Percentiles rank a stretch among this genome's conserved stretches.
Evolutionary conservation across 2,888 invertebrate genomes (phyloP).

Genomic region (Galeopsomyia nigrocyanea): DNA sequence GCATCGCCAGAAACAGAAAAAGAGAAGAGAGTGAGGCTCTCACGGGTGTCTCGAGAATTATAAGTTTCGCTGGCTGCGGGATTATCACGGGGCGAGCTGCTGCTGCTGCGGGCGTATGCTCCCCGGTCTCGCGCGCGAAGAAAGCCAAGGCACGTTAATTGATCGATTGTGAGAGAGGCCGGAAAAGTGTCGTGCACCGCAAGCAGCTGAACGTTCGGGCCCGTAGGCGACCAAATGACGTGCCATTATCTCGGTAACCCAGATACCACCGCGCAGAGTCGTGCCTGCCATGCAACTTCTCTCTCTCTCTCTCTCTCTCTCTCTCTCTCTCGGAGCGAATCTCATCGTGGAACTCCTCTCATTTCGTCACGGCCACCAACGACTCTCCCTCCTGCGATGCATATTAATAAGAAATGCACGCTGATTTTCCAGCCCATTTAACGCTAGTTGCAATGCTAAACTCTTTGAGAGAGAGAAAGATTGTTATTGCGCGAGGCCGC

Average conservation of each 20-base stretch:
- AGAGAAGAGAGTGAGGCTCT: no score
- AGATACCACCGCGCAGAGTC: conserved; percentile 49
- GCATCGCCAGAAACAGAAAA: neutral
- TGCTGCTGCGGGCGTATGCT: conserved; percentile 25
- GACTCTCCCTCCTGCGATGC: no score
- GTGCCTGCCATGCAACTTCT: conserved; percentile 23
- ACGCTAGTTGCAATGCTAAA: neutral
- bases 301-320: neutral
- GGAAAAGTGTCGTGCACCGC: conserved; percentile 36
- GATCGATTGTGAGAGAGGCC: conserved; percentile 41
- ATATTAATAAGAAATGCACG: no score
- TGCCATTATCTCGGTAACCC: conserved; percentile 50
- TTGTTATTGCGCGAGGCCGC: no score
- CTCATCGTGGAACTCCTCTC: neutral
- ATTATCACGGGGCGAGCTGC: conserved; percentile 14
- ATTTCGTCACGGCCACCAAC: no score
- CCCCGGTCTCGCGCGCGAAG: no score
- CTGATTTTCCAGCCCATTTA: conserved; percentile 27
- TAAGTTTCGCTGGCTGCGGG: conserved; percentile 21
- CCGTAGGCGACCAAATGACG: conserved; percentile 48
- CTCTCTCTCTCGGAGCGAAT: neutral
- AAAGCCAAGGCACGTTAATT: conserved; percentile 31
- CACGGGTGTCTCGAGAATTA: neutral
- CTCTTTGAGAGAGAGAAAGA: no score
- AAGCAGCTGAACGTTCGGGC: conserved; percentile 4